Evolutionary conservation across 2,888 invertebrate species (phyloP), one percentile per base, ranked within the genome.

Genomic region (Xanthorhoe designata): DNA sequence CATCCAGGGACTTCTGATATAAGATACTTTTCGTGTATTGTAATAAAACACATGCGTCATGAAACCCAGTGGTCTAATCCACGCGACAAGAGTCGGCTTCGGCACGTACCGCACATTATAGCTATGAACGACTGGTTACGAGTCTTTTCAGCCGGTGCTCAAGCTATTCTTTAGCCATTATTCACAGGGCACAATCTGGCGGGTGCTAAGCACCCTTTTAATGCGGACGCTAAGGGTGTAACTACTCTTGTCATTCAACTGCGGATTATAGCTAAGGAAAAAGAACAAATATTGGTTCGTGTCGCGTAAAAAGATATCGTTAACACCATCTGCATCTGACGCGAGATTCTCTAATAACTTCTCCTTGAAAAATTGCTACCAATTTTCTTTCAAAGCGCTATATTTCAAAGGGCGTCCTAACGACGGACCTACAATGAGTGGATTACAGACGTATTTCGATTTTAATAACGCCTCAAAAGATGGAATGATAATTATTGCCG

Each of bases 111-210:
- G 76, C 83, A 78, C 87, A 87, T 88, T 87, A 87, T 81, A 77
- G 79, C 77, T 71, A 78, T 78, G 86, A 87, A 87, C 83, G 86
- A 85, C 86, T 87, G 83, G 87, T 87, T 86, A 88, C 87, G 87
- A 87, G 81, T 85, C 83, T 85, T 86, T 87, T 84, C 84, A 85
- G 79, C 66, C 77, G 70, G 77, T 76, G 78, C 84, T 80, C 78
- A 74, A 84, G 85, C 88, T 83, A 88, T 86, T 84, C 85, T 87
- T 84, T 82, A 68, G 81, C 85, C 83, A 87, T 88, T 88, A 88
- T 87, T 88, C 85, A 87, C 86, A 84, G 83, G 73, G 74, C 78
- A 73, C 85, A 86, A 85, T 86, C 84, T 84, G 82, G 75, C 77
- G 83, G 79, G 84, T 85, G 85, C 81, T 84, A 82, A 87, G 85